Conservation (phyloP, 2,113 vertebrate genomes). For the Corvus moneduloides region DNA sequence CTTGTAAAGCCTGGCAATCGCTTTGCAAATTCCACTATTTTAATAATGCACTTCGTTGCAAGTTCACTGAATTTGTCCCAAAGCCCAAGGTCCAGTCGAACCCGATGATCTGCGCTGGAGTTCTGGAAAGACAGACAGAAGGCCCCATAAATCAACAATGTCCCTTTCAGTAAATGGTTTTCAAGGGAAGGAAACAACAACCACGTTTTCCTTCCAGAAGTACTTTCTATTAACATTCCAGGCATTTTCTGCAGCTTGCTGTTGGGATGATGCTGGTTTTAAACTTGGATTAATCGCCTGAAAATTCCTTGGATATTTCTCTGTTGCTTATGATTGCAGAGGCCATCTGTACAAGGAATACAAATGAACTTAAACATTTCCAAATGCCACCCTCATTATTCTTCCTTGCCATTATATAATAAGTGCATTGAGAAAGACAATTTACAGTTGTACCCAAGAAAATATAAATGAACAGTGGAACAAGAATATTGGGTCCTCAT, state of each 20-base stretch:
- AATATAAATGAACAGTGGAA: conserved; percentile 45
- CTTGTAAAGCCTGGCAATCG: conserved; percentile 94
- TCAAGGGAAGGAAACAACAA: not conserved
- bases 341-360: conserved; percentile 50
- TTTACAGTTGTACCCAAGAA: conserved; percentile 40
- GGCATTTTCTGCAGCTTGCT: conserved; percentile 21
- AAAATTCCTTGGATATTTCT: conserved; percentile 42
- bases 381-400: conserved; percentile 58
- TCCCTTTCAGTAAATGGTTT: not conserved
- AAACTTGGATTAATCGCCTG: conserved; percentile 29
- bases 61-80: conserved; percentile 99
- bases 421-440: conserved; percentile 47
- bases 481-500: not conserved
- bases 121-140: conserved; percentile 79
- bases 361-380: conserved; percentile 61
- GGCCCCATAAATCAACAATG: not conserved
- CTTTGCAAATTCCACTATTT: conserved; percentile 99
- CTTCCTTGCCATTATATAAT: conserved; percentile 40
- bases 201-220: not conserved
- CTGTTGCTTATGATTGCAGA: conserved; percentile 50
- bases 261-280: not conserved
- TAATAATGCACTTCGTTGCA: conserved; percentile 99
- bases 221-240: not conserved
- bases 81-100: conserved; percentile 94
- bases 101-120: conserved; percentile 94